Base-by-base conservation (phyloP, 2,888 invertebrate genomes). In the Spodoptera picta region DNA sequence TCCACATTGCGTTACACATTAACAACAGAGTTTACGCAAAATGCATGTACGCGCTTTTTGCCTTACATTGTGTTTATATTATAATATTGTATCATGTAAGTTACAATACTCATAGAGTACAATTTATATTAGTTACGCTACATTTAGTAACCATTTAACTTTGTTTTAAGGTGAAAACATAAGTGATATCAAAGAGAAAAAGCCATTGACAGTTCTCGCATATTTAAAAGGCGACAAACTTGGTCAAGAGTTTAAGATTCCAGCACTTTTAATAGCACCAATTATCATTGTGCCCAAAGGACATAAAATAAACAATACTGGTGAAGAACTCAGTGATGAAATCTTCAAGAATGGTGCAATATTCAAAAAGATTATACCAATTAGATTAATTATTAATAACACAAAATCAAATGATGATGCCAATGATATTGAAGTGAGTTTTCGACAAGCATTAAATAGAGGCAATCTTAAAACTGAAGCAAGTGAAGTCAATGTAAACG, bases 31-130 rank as follows among this genome's bases (percentile, higher is more conserved):
- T 75, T 77, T 69, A 58, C 55, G 65, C 85, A 90, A 85, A 88
- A 91, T 91, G 91, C 73, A 71, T 77, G 76, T 76, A 77, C 70
- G 65, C 69, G 75, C 81, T 81, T 75, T 85, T 79, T 74, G 82
- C 54, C 60, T 83, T 59, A 49, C 48, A 48, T 44, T 55, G 48
- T 52, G 48, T 43, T 36, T 72, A 43, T 11, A 64, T 55, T 56
- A 43, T 44, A 31, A 48, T 62, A 5, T 49, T 27, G 58, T 64
- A 24, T 42, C 53, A 24, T 49, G 79, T 79, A 71, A 77, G 80
- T 79, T 53, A 23, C 31, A 11, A n/a, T 6, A 23, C 31, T 4
- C 1, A 23, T 19, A 0, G 3, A 12, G 4, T 11, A 24, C 0
- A n/a, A 31, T n/a, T n/a, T n/a, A n/a, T 11, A 4, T 12, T 9